Base-by-base conservation (phyloP, 2,797 vertebrate species). In the Dryobates pubescens region DNA sequence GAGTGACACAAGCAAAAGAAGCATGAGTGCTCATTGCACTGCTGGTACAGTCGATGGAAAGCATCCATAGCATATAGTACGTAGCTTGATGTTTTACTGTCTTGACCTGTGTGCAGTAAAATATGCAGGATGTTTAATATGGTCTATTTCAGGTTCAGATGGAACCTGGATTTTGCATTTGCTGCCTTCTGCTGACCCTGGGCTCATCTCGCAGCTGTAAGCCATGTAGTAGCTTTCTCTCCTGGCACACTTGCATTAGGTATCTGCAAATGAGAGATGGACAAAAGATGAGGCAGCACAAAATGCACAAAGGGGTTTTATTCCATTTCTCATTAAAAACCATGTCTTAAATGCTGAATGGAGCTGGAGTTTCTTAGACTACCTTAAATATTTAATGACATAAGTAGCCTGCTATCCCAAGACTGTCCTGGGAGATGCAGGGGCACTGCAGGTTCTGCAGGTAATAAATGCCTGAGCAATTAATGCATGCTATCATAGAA, bases 371-470 rank as follows among this genome's bases (percentile, higher is more conserved):
- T 90, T 91, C 75, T 81, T 75, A 68, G 73, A 6, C 84, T 81
- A 32, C 79, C 73, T 90, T 92, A 75, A 86, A 80, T 92, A 85
- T 82, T 95, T 86, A 19, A 86, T 45, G 1, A 67, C 51, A 22
- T 36, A 63, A n/a, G 73, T 41, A 84, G 56, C 26, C 34, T 82
- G 34, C 81, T 53, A 45, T 85, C 30, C 53, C 17, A 43, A 86
- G 76, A 17, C 59, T 49, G 58, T 43, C 1, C 56, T 32, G 69
- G 72, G 83, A 59, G 70, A 8, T 61, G 68, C 49, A 61, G 30
- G 62, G 72, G 56, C 65, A 29, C n/a, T 87, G 63, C 61, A 56
- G 58, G 65, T 86, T 88, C 73, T 72, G 61, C 45, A 89, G 82
- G 89, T 87, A 57, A 3, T 67, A 92, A 64, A 73, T 68, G 49